Conservation (phyloP, 1,140 invertebrate species). For the Cryptotermes secundus region DNA sequence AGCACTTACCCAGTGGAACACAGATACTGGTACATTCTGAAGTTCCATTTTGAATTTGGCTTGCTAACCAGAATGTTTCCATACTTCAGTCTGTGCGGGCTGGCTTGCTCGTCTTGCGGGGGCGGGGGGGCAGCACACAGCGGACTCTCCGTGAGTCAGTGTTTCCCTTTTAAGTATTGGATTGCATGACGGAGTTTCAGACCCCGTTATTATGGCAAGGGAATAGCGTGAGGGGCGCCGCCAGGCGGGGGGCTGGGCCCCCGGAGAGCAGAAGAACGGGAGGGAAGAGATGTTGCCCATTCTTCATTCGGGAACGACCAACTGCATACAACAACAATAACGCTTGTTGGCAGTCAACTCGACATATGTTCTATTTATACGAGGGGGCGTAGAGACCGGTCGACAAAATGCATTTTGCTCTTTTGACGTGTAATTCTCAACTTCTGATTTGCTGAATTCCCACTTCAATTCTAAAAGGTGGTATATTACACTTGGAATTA, state of each 20-base stretch:
- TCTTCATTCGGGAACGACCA: constrained; percentile 7
- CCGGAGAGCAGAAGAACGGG: neutral
- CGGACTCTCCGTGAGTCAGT: too few species aligned
- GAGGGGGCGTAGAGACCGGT: neutral
- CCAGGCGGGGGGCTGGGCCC: neutral
- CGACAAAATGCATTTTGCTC: neutral
- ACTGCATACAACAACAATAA: neutral
- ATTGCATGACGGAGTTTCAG: neutral
- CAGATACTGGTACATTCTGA: too few species aligned
- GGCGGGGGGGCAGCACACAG: neutral
- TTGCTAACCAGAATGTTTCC: too few species aligned
- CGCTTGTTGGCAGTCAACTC: neutral
- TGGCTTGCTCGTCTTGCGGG: neutral
- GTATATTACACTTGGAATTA: too few species aligned
- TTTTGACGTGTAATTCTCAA: neutral
- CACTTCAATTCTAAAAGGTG: too few species aligned
- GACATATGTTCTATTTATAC: neutral
- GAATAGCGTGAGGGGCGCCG: neutral
- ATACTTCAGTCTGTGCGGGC: too few species aligned
- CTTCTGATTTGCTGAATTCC: too few species aligned
- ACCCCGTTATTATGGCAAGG: neutral
- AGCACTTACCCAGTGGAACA: too few species aligned
- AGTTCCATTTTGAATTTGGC: too few species aligned
- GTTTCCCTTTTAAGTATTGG: neutral
- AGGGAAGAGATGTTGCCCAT: constrained; percentile 9